Conservation (phyloP, 2,797 vertebrate species). For the Remorina albescens region DNA sequence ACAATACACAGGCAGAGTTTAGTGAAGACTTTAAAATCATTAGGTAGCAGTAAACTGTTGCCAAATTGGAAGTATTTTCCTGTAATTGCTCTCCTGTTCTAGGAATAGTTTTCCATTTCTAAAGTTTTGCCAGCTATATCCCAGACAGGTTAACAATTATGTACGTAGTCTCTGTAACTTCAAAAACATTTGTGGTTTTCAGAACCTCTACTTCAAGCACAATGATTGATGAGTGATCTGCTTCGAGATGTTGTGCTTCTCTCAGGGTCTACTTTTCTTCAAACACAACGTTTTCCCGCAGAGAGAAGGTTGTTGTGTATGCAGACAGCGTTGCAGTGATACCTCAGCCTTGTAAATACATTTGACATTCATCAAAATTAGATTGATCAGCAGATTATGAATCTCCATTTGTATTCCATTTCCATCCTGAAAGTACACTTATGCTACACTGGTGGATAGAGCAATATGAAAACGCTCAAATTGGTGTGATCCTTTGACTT, state of each 20-base stretch:
- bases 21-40: conserved; percentile 55
- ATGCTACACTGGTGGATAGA: neutral
- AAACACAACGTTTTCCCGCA: neutral
- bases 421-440: neutral
- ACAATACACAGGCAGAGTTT: conserved; percentile 21
- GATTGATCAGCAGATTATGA: neutral
- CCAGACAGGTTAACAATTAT: conserved; percentile 69
- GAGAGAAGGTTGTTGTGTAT: neutral
- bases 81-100: conserved; percentile 50
- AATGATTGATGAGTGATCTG: conserved; percentile 60
- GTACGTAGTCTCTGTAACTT: conserved; percentile 34
- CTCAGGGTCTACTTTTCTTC: neutral
- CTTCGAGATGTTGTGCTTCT: neutral
- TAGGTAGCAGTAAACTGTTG: conserved; percentile 36
- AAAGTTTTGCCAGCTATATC: conserved; percentile 34
- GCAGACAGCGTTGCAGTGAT: neutral
- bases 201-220: conserved; percentile 37
- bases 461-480: neutral
- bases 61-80: conserved; percentile 60
- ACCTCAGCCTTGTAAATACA: neutral
- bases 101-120: conserved; percentile 57
- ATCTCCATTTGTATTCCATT: neutral
- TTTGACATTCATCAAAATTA: neutral
- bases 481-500: neutral
- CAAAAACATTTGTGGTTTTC: conserved; percentile 59